These are phyloP conservation scores for Epizoanthus illoricatus DNA, from an alignment of 92 coral and sea anemone genomes.

Conservation along the genomic window DNA sequence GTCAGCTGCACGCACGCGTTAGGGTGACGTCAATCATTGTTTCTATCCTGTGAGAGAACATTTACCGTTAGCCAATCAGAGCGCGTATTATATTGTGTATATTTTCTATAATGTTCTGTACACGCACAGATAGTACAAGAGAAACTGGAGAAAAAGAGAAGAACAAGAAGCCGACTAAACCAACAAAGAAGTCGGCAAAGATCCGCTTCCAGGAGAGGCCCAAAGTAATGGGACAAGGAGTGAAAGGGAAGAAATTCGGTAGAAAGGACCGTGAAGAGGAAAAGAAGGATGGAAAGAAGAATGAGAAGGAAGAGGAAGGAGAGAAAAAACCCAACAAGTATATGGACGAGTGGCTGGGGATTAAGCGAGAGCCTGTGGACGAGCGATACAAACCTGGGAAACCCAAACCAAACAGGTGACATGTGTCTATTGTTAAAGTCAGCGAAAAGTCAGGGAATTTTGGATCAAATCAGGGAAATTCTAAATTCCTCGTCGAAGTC, in stretches of 20 bases:
- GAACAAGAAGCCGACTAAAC: conserved; percentile 39
- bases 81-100: no score
- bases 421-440: background rate
- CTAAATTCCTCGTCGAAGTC: no score
- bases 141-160: conserved; percentile 33
- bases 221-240: conserved; percentile 34
- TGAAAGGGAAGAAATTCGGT: conserved; percentile 23
- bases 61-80: no score
- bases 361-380: conserved; percentile 72
- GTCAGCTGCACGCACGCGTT: no score
- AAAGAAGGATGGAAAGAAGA: conserved; percentile 52
- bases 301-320: conserved; percentile 40
- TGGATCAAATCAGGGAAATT: no score
- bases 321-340: conserved; percentile 73
- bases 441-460: no score
- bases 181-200: conserved; percentile 52
- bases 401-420: conserved; percentile 92
- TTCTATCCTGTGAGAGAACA: no score
- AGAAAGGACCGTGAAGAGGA: conserved; percentile 44
- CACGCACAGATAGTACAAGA: background rate
- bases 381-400: conserved; percentile 87
- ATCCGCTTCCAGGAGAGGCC: conserved; percentile 61
- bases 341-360: conserved; percentile 83
- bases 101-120: background rate
- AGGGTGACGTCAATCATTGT: no score